These are phyloP conservation scores for Myripristis jacobus DNA, from an alignment of 2,797 vertebrate species.

Conservation along the genomic window DNA sequence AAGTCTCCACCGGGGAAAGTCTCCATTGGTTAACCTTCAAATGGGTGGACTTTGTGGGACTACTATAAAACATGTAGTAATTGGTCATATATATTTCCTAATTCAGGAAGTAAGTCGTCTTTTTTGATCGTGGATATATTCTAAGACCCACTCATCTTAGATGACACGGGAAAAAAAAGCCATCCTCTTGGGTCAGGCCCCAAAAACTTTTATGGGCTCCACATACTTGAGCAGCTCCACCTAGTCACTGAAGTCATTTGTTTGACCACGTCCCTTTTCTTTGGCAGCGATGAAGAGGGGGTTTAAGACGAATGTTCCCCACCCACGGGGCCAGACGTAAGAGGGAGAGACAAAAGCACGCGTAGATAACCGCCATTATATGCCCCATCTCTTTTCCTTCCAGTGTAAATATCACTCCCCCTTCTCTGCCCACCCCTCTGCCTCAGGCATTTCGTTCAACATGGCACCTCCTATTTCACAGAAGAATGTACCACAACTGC, in stretches of 20 bases:
- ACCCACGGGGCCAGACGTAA: constrained; percentile 31
- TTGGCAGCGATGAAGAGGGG: constrained; percentile 20
- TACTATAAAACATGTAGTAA: constrained; percentile 12
- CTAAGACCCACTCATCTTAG: neutral
- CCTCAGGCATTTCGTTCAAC: constrained; percentile 34
- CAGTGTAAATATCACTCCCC: constrained; percentile 64
- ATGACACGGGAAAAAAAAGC: constrained; percentile 16
- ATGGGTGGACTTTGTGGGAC: neutral
- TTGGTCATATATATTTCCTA: neutral
- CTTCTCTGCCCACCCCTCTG: constrained; percentile 36
- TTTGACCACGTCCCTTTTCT: constrained; percentile 48
- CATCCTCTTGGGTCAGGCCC: neutral
- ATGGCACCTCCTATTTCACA: constrained; percentile 29
- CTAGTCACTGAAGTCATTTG: constrained; percentile 57
- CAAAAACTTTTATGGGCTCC: constrained; percentile 23
- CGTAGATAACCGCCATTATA: constrained; percentile 34
- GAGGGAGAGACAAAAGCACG: constrained; percentile 26
- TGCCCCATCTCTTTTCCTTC: constrained; percentile 24
- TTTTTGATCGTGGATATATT: too few relatives aligned
- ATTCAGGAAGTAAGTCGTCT: neutral
- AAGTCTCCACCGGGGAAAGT: constrained; percentile 20
- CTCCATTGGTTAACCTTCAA: constrained; percentile 17
- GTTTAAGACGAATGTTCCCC: constrained; percentile 48
- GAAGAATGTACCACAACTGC: constrained; percentile 25
- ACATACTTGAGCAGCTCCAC: constrained; percentile 38